phyloP scores from a whole-genome alignment of 2,113 vertebrate genomes.

The Saiga tatarica region DNA sequence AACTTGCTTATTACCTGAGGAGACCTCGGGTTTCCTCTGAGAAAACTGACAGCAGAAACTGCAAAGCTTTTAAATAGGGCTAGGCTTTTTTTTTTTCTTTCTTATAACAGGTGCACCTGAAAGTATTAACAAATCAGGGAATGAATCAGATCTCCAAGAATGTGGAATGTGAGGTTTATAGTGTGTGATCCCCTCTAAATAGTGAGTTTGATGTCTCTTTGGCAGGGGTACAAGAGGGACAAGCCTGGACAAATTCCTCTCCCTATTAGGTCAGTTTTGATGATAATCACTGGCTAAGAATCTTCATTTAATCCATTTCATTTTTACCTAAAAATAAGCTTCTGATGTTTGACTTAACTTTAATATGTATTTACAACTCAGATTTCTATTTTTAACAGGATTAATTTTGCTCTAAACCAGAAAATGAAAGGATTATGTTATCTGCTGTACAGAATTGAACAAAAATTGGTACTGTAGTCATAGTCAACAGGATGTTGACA shows the following conservation, averaged over 20 bases:
- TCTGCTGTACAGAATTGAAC: neutral
- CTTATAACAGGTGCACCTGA: neutral
- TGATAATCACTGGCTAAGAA: neutral
- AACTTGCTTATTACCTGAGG: neutral
- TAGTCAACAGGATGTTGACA: neutral
- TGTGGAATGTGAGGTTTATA: neutral
- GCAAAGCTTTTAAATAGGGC: neutral
- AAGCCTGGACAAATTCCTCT: neutral
- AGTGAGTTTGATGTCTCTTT: neutral
- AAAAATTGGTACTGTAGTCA: neutral
- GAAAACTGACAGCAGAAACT: neutral
- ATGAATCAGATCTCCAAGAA: neutral
- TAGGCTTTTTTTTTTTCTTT: neutral
- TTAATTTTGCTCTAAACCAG: constrained; percentile 19
- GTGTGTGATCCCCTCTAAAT: neutral
- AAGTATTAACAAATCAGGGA: neutral
- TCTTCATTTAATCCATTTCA: neutral
- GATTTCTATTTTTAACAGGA: constrained; percentile 37
- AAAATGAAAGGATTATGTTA: constrained; percentile 12
- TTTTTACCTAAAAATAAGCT: constrained; percentile 13
- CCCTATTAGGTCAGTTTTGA: neutral
- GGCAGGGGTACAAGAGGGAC: neutral
- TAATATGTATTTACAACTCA: constrained; percentile 44
- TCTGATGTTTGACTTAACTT: constrained; percentile 23
- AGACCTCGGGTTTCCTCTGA: neutral